These are phyloP conservation scores for Holocentrus rufus DNA, from an alignment of 2,797 vertebrate species.

Conservation along the genomic window DNA sequence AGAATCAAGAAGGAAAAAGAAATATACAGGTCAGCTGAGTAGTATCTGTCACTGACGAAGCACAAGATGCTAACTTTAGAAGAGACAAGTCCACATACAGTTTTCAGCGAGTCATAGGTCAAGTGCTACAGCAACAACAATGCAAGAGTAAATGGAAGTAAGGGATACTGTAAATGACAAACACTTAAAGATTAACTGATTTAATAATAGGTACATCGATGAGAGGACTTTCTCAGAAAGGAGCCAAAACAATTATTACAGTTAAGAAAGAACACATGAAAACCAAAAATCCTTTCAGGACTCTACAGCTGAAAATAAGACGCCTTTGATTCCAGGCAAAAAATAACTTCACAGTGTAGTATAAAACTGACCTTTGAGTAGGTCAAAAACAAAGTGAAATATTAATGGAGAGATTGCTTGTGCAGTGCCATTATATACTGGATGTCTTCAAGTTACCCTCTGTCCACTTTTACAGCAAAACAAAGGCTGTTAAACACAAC, in stretches of 20 bases:
- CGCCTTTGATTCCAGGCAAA: conserved; percentile 62
- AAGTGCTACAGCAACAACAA: conserved; percentile 67
- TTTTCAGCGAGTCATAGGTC: conserved; percentile 59
- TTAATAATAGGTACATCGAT: conserved; percentile 30
- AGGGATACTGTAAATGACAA: conserved; percentile 38
- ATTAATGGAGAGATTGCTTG: conserved; percentile 44
- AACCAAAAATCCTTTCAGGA: conserved; percentile 42
- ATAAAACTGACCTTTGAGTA: conserved; percentile 59
- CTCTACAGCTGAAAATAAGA: conserved; percentile 57
- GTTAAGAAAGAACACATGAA: conserved; percentile 41
- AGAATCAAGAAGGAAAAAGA: conserved; percentile 24
- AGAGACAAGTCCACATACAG: conserved; percentile 65
- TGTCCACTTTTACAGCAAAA: conserved; percentile 28
- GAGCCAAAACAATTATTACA: conserved; percentile 32
- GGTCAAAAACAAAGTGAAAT: conserved; percentile 34
- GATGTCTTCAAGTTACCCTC: conserved; percentile 57
- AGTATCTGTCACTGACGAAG: conserved; percentile 63
- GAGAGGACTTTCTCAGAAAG: conserved; percentile 22
- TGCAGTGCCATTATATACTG: conserved; percentile 55
- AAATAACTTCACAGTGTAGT: conserved; percentile 76
- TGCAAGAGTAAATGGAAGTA: conserved; percentile 50
- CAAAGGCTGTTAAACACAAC: conserved; percentile 27
- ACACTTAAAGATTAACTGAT: conserved; percentile 51
- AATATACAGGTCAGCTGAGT: conserved; percentile 48
- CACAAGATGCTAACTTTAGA: conserved; percentile 66